Base-by-base conservation (phyloP, 1,140 invertebrate genomes). In the Drosophila lacteicornis region DNA sequence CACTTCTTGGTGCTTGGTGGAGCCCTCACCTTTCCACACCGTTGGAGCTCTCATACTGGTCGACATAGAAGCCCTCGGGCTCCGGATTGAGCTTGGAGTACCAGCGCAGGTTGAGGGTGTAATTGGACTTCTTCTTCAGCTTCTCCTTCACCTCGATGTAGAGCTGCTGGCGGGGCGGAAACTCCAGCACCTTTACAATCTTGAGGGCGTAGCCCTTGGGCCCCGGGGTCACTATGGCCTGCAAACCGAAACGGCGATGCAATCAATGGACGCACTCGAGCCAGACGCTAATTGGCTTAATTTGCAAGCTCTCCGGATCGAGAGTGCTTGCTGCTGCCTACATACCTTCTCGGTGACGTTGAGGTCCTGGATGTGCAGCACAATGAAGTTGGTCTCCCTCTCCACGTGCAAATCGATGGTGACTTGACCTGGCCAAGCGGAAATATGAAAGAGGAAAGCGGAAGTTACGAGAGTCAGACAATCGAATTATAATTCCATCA, bases 21-120 rank as follows among this genome's bases (percentile, higher is more conserved):
- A 4, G 4, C 1, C 17, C 68, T 94, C 93, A 98, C 97, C 96
- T 96, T 93, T 95, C 96, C 82, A 97, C 95, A 49, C 96, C 96
- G 79, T 95, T 94, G 40, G 94, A 93, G 65, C 94, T 96, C 51
- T 95, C 95, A 81, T 98, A 99, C 77, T 96, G 97, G 79, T 97
- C 97, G 19, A 98, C 94, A 93, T 99, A 99, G 94, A 99, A 98
- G 1, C 98, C 98, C 91, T 97, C 95, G 67, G 98, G 95, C 81
- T 97, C 96, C 51, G 95, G 95, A 71, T 95, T 95, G 50, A 99
- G 93, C 76, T 95, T 95, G 9, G 96, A 97, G 63, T 96, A 95
- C 93, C 98, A 99, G 71, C 96, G 95, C 56, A 99, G 94, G 77
- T 95, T 96, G n/a, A 99, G 92, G 0, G 96, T 96, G 88, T 98